A percentile compares a stretch with the other conserved stretches of the same genome.
These are phyloP conservation scores for Periophthalmus modestus DNA, from an alignment of 2,113 vertebrate genomes.

Conservation along the genomic window DNA sequence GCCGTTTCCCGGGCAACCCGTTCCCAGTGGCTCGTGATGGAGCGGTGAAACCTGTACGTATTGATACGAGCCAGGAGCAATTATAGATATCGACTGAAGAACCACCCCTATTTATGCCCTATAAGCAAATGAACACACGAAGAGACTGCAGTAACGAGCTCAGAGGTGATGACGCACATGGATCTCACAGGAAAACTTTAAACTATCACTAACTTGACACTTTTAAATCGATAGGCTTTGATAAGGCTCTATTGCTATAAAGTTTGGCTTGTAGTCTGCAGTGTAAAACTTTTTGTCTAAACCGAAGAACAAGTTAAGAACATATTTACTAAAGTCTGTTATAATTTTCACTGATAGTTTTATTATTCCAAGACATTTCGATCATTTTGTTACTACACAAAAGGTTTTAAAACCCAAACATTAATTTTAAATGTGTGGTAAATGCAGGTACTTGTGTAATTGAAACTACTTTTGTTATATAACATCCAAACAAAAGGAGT, in stretches of 20 bases:
- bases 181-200: constrained; percentile 31
- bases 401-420: no score
- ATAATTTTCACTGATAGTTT: no score
- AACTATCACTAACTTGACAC: constrained; percentile 5
- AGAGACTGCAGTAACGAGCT: constrained; percentile 33
- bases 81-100: constrained; percentile 69
- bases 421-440: neutral
- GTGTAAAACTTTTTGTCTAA: no score
- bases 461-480: neutral
- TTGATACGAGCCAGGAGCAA: constrained; percentile 71
- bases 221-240: neutral
- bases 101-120: constrained; percentile 43
- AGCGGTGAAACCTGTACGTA: constrained; percentile 74
- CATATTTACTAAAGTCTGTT: no score
- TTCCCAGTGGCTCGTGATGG: constrained; percentile 84
- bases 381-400: no score
- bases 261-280: neutral
- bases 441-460: neutral
- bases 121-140: constrained; percentile 41
- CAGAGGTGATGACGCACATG: constrained; percentile 34
- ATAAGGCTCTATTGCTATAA: neutral
- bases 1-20: constrained; percentile 97
- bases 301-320: no score
- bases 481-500: neutral
- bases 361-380: no score